Evolutionary conservation across 2,888 invertebrate genomes (phyloP), one percentile per base, ranked within the genome.

Genomic region (Alentia gelatinosa): DNA sequence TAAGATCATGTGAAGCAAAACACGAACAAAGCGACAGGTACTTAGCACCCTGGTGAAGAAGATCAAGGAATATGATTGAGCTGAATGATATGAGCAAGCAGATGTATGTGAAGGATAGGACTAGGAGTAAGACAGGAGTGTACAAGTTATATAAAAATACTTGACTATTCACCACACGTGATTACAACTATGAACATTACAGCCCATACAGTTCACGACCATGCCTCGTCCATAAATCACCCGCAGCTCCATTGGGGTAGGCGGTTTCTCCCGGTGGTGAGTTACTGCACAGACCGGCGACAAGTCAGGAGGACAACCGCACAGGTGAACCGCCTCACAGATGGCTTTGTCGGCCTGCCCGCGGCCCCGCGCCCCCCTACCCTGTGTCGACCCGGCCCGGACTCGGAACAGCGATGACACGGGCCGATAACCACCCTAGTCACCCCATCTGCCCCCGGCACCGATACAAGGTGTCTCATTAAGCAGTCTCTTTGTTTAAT

Each of bases 401-500:
- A 4, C 4, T 33, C 19, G 74, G 74, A 33, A 12, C 56, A 74
- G 4, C 37, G 79, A 79, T 79, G 79, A 79, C 79, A 15, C 39
- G 79, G 79, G 37, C 7, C 12, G 79, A 79, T 79, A 79, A 39
- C n/a, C 3, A 19, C 15, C 23, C 19, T 0, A 9, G 75, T 0
- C 12, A 30, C 79, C 39, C 39, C 79, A 79, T 39, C 79, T 79
- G 79, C 79, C 79, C 79, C 37, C 37, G 37, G 79, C 37, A 9
- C 37, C 35, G 12, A 39, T 12, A n/a, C 12, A 15, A 79, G 79
- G 79, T 79, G 79, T 79, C 37, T 39, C 79, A 79, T 79, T 39
- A 79, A 39, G 37, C 12, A 26, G 79, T 4, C 37, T 79, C 79
- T 79, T 79, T 79, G 79, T 79, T 79, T 79, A 37, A 79, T 79